phyloP scores from a whole-genome alignment of 64 coral and sea anemone species.

The Montipora foliosa region DNA sequence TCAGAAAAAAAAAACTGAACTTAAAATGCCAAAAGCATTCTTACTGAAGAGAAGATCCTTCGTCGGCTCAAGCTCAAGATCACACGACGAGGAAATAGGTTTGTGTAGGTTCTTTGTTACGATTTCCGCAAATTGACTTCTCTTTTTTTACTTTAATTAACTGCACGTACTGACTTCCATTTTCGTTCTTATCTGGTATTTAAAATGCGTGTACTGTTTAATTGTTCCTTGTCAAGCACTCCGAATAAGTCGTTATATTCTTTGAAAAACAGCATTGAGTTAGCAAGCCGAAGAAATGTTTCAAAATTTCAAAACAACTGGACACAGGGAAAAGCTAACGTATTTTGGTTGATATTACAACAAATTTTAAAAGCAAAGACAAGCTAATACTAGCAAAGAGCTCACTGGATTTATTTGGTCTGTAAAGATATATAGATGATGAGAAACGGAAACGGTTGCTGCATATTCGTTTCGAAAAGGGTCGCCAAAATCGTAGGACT shows the following conservation, averaged over 20 bases:
- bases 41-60: constrained; percentile 60
- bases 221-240: neutral
- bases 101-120: neutral
- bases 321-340: neutral
- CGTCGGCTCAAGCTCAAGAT: neutral
- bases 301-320: neutral
- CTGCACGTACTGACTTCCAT: neutral
- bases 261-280: neutral
- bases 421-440: too few species aligned
- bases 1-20: neutral
- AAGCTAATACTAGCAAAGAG: neutral
- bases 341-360: neutral
- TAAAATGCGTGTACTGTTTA: too few species aligned
- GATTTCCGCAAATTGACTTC: too few species aligned
- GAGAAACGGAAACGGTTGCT: too few species aligned
- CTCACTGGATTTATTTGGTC: neutral
- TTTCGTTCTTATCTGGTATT: too few species aligned
- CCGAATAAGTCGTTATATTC: neutral
- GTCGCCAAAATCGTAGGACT: too few species aligned
- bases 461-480: too few species aligned
- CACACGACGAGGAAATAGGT: neutral
- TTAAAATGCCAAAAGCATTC: constrained; percentile 76
- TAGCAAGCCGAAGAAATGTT: neutral
- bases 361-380: neutral
- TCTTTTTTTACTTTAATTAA: neutral